phyloP scores from a whole-genome alignment of 2,113 vertebrate species.

The Machaerirhynchus nigripectus region DNA sequence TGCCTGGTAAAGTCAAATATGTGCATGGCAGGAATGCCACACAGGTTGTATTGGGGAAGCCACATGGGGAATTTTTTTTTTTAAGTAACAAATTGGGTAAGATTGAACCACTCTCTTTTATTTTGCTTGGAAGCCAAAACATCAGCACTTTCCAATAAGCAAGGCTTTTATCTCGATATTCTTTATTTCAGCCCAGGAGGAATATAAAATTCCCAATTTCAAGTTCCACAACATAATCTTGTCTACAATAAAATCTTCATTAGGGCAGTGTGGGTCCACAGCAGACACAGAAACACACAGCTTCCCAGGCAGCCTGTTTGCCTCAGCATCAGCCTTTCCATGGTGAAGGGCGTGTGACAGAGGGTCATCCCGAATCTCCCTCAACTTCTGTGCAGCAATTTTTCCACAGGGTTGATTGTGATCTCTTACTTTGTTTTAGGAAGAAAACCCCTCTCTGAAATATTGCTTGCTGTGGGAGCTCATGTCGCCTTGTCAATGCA shows the following conservation, averaged over 20 bases:
- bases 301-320: background rate
- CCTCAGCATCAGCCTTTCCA: background rate
- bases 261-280: background rate
- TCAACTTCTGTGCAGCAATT: background rate
- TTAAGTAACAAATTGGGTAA: background rate
- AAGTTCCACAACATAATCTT: background rate
- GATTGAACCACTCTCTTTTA: background rate
- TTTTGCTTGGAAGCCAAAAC: background rate
- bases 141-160: background rate
- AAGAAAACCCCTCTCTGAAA: constrained; percentile 33
- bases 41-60: rapidly evolving
- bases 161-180: background rate
- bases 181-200: background rate
- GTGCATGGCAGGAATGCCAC: rapidly evolving
- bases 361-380: background rate
- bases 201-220: background rate
- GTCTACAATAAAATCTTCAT: background rate
- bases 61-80: background rate
- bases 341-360: background rate
- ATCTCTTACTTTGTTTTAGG: background rate
- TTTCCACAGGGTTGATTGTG: background rate
- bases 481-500: constrained; percentile 43
- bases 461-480: background rate
- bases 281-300: background rate
- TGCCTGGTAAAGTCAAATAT: background rate